A percentile compares a stretch with the other conserved stretches of the same genome.
These are phyloP conservation scores for Cardiocondyla obscurior DNA, from an alignment of 1,140 invertebrate genomes.

Conservation along the genomic window DNA sequence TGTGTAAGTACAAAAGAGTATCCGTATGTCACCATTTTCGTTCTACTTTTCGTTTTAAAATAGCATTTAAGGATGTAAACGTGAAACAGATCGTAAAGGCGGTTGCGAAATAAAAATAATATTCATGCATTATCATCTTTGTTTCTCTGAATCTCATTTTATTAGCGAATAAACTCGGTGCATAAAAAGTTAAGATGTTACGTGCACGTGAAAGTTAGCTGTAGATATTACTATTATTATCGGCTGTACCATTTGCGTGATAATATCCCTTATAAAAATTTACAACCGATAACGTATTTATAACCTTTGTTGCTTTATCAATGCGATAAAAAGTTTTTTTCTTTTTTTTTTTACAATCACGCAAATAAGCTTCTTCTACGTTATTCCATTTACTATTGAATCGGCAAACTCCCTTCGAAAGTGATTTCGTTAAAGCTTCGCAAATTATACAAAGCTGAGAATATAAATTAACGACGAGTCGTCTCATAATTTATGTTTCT, in stretches of 20 bases:
- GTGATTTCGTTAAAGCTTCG: too few species aligned
- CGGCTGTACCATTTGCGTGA: too few species aligned
- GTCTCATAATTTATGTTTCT: not conserved
- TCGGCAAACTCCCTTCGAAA: not conserved
- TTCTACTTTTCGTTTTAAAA: not conserved
- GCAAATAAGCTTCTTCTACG: too few species aligned
- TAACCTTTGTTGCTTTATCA: not conserved
- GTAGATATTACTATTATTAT: not conserved
- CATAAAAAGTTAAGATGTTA: not conserved
- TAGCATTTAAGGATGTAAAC: slow-evolving; percentile 6
- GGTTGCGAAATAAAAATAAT: slow-evolving; percentile 3
- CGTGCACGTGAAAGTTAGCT: not conserved
- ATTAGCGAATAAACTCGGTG: not conserved
- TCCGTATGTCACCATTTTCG: slow-evolving; percentile 33
- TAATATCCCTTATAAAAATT: not conserved
- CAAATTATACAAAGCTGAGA: not conserved
- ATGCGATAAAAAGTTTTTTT: not conserved
- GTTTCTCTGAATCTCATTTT: slow-evolving; percentile 11
- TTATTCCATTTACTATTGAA: not conserved
- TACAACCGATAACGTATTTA: not conserved
- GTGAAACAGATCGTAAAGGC: not conserved
- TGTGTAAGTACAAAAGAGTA: slow-evolving; percentile 37
- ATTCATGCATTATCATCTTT: not conserved
- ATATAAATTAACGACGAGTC: too few species aligned
- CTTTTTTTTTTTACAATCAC: too few species aligned